These are phyloP conservation scores for Propithecus coquereli DNA, from an alignment of 2,113 vertebrate genomes.

Conservation along the genomic window DNA sequence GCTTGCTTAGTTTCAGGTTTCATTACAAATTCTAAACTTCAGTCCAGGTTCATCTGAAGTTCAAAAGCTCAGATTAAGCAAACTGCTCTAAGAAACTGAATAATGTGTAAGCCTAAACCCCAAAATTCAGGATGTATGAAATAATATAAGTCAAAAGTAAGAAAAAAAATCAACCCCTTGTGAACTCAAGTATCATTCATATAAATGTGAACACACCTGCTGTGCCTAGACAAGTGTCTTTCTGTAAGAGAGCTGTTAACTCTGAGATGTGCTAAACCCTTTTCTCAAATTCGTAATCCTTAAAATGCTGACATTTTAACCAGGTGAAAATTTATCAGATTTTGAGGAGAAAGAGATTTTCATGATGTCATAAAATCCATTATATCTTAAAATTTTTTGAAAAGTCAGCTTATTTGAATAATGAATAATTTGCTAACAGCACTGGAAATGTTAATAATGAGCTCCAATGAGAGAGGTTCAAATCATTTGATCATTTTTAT, in stretches of 20 bases:
- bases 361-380: neutral
- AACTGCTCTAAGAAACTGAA: neutral
- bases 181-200: neutral
- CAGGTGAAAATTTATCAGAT: neutral
- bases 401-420: constrained; percentile 6
- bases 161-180: neutral
- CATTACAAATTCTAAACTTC: constrained; percentile 11
- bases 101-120: neutral
- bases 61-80: constrained; percentile 40
- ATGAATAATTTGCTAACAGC: neutral
- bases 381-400: constrained; percentile 8
- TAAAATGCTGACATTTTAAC: neutral
- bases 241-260: neutral
- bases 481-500: neutral
- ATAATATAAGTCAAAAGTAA: constrained; percentile 13
- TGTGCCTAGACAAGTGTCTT: constrained; percentile 37
- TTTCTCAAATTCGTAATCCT: neutral
- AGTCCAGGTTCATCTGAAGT: constrained; percentile 45
- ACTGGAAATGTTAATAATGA: neutral
- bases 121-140: neutral
- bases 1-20: constrained; percentile 37
- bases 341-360: constrained; percentile 35
- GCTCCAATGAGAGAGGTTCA: constrained; percentile 11
- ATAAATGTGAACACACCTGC: neutral
- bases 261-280: neutral